A percentile compares a stretch with the other conserved stretches of the same genome.
Conservation (phyloP, 2,888 invertebrate genomes). For the Dione juno region DNA sequence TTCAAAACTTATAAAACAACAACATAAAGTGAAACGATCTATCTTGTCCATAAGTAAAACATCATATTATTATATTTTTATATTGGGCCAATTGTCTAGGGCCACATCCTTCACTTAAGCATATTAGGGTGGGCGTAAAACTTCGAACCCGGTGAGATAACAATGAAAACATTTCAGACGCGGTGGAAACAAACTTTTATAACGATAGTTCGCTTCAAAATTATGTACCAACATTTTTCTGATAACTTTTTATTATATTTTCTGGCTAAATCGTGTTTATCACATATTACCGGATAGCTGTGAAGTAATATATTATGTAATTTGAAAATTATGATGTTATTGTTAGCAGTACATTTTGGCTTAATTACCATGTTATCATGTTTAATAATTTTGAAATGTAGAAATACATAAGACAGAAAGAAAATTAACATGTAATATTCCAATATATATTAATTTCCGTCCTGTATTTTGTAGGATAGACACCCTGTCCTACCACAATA, state of each 20-base stretch:
- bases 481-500: too few relatives aligned
- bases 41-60: constrained; percentile 30
- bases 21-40: constrained; percentile 21
- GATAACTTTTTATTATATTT: constrained; percentile 19
- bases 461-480: too few relatives aligned
- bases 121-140: constrained; percentile 72
- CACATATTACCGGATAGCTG: not conserved
- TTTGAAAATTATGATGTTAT: too few relatives aligned
- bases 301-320: not conserved
- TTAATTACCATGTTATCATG: too few relatives aligned
- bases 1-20: not conserved
- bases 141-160: constrained; percentile 68
- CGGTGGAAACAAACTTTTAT: constrained; percentile 68
- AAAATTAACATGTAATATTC: too few relatives aligned
- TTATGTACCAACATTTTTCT: constrained; percentile 21
- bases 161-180: constrained; percentile 74
- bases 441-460: too few relatives aligned
- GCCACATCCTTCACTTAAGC: constrained; percentile 81
- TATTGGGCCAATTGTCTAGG: constrained; percentile 69
- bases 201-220: constrained; percentile 62
- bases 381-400: too few relatives aligned
- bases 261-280: not conserved
- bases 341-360: too few relatives aligned
- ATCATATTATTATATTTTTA: constrained; percentile 39
- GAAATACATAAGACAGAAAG: too few relatives aligned